A percentile compares a stretch with the other conserved stretches of the same genome.
phyloP scores from a whole-genome alignment of 2,888 invertebrate genomes.

The Spialia ferax region DNA sequence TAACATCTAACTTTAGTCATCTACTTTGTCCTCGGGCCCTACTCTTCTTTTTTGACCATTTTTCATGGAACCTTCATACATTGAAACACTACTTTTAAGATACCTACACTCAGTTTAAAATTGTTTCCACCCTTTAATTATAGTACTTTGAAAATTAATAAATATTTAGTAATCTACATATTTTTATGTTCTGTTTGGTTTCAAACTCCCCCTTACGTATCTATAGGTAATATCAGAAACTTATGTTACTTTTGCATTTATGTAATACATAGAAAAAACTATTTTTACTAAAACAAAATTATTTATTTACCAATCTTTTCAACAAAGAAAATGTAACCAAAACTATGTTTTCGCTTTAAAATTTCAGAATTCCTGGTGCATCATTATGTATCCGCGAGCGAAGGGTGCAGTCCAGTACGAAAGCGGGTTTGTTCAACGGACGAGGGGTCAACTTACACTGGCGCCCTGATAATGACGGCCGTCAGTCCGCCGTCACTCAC shows the following conservation, averaged over 20 bases:
- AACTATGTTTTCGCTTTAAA: conserved; percentile 7
- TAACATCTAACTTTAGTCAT: conserved; percentile 31
- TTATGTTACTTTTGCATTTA: too few relatives aligned
- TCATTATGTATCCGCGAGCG: neutral
- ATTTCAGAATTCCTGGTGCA: conserved; percentile 23
- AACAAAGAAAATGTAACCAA: too few relatives aligned
- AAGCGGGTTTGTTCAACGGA: conserved; percentile 42
- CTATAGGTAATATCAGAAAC: too few relatives aligned
- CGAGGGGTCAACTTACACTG: conserved; percentile 63
- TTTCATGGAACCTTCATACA: conserved; percentile 1
- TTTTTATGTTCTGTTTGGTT: neutral
- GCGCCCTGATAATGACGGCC: conserved; percentile 77
- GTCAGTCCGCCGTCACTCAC: conserved; percentile 82
- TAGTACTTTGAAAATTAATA: too few relatives aligned
- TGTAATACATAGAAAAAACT: too few relatives aligned
- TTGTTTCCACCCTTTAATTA: too few relatives aligned
- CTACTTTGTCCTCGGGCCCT: conserved; percentile 24
- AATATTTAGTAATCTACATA: too few relatives aligned
- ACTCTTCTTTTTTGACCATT: conserved; percentile 3
- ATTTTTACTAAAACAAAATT: too few relatives aligned
- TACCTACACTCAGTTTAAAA: too few relatives aligned
- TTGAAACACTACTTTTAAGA: neutral
- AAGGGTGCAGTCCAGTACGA: conserved; percentile 7
- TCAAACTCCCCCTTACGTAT: too few relatives aligned
- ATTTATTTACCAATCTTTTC: too few relatives aligned